These are phyloP conservation scores for Falco naumanni DNA, from an alignment of 2,797 vertebrate genomes.

Conservation along the genomic window DNA sequence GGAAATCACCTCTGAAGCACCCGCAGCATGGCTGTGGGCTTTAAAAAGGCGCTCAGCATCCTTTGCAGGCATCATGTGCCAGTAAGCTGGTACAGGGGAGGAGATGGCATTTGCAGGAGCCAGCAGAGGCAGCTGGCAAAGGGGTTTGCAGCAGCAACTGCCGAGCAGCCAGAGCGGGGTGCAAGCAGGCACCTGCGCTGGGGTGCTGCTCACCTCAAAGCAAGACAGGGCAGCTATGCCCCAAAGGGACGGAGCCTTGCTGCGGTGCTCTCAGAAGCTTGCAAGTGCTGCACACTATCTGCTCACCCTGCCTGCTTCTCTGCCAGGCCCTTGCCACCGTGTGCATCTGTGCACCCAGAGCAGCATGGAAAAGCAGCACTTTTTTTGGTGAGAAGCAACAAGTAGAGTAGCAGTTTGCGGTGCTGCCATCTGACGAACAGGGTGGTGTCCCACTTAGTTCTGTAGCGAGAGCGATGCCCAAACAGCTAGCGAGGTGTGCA, in stretches of 20 bases:
- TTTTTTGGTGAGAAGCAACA: not conserved
- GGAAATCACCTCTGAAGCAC: not conserved
- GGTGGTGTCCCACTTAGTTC: no score
- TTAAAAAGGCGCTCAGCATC: not conserved
- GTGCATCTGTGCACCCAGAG: not conserved
- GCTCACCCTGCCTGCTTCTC: fast-evolving
- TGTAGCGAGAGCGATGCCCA: not conserved
- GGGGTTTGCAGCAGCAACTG: not conserved
- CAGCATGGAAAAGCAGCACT: not conserved
- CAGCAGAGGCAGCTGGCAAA: not conserved
- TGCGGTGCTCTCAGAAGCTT: not conserved
- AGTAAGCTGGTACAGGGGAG: no score
- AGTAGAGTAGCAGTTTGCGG: not conserved
- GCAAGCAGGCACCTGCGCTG: fast-evolving
- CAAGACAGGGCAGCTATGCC: not conserved
- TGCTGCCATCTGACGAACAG: fast-evolving
- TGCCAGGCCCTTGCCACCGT: not conserved
- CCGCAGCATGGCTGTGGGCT: not conserved
- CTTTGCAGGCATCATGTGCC: not conserved
- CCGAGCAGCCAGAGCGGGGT: not conserved
- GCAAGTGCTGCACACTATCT: no score
- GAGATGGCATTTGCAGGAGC: not conserved
- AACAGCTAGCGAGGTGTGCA: fast-evolving
- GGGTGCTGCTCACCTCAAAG: not conserved
- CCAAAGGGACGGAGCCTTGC: not conserved